Base-by-base conservation (phyloP, 2,888 invertebrate genomes). In the Agelastica alni region DNA sequence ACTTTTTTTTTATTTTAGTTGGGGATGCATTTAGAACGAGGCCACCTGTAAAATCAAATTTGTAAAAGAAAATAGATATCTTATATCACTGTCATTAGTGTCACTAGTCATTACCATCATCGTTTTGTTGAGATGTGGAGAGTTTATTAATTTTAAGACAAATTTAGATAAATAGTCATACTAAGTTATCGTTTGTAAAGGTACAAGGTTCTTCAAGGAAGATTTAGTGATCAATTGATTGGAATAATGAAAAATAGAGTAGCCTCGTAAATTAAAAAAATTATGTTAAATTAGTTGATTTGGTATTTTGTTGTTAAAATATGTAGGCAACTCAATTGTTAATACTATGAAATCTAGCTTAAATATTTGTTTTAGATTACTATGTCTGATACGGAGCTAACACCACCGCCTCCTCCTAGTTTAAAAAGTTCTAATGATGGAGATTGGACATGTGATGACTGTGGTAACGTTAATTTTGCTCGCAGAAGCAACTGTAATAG, bases 381-480 rank as follows among this genome's bases (percentile, higher is more conserved):
- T 1, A 49, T 39, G 51, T 55, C 49, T 31, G 74, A 73, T 31
- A 73, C 75, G 59, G 68, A 71, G 13, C 71, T 74, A 49, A 58
- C 72, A 57, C 72, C 77, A 45, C 72, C 73, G 37, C 69, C 72
- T 3, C 72, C 74, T 12, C 64, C 65, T 3, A 56, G 66, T n/a
- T 16, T 34, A 12, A 16, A 32, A 16, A 58, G 55, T 39, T 58
- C 65, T 6, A 65, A 63, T 44, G 78, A 78, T 71, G 85, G 80
- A 7, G 86, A 86, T 70, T 86, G 86, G 86, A 82, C 84, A 65
- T 86, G 86, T 70, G 78, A 78, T 53, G 85, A 86, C 72, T 97
- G 96, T 81, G 92, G 88, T 64, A 97, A 97, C 83, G 85, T 96
- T 49, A 97, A 97, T 80, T 96, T 96, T 81, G 93, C 95, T 20